These are phyloP conservation scores for Anser cygnoides DNA, from an alignment of 2,113 vertebrate species.

Conservation along the genomic window DNA sequence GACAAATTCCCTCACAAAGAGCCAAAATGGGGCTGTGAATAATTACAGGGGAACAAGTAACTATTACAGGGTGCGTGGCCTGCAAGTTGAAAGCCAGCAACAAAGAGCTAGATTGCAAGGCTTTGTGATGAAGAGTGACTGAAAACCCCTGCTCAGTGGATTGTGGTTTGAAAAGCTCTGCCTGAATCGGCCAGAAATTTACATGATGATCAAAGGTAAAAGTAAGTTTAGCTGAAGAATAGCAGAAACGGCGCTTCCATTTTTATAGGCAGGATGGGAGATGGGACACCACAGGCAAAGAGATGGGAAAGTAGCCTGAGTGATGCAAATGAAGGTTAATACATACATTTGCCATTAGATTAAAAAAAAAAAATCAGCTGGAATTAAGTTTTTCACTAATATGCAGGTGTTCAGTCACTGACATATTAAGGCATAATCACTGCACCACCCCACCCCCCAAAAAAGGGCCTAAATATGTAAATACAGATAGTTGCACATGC, in stretches of 20 bases:
- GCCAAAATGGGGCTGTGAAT: constrained; percentile 7
- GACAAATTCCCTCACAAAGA: constrained; percentile 9
- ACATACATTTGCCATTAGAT: neutral
- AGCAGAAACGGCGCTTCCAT: neutral
- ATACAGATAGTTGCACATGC: neutral
- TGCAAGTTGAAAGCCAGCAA: constrained; percentile 29
- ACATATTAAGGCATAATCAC: neutral
- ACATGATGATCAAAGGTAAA: constrained; percentile 63
- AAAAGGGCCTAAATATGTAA: neutral
- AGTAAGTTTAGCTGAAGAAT: constrained; percentile 25
- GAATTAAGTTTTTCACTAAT: neutral
- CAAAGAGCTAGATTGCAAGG: constrained; percentile 56
- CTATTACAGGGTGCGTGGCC: neutral
- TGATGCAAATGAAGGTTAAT: neutral
- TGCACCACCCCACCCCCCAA: neutral
- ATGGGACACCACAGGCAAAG: neutral
- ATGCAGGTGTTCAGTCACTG: neutral
- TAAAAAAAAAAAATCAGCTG: neutral
- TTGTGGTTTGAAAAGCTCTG: constrained; percentile 43
- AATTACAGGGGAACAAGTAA: constrained; percentile 33
- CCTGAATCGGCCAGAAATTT: constrained; percentile 53
- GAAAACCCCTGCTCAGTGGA: constrained; percentile 14
- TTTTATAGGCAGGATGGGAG: neutral
- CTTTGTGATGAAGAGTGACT: constrained; percentile 34
- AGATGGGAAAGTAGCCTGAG: neutral